A percentile compares a stretch with the other conserved stretches of the same genome.
Conservation (phyloP, 2,888 invertebrate genomes). For the Amblyjoppa proteus region DNA sequence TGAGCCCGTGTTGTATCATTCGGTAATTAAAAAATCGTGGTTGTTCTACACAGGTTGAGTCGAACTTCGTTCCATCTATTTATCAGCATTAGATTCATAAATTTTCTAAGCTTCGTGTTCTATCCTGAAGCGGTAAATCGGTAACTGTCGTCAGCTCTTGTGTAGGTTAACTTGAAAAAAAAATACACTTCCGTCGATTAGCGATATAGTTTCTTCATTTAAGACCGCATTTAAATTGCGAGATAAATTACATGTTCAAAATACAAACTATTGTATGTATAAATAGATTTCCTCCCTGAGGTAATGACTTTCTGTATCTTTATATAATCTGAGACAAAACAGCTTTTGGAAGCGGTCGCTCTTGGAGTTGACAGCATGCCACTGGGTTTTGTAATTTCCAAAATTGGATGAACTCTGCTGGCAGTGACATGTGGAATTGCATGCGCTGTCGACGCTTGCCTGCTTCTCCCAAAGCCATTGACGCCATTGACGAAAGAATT, state of each 20-base stretch:
- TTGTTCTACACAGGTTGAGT: not conserved
- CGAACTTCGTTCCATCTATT: not conserved
- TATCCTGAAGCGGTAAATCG: slow-evolving; percentile 1
- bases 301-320: not conserved
- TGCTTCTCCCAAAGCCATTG: not conserved
- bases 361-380: slow-evolving; percentile 69
- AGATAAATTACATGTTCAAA: not conserved
- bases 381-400: slow-evolving; percentile 78
- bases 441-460: not conserved
- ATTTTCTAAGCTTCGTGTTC: not conserved
- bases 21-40: not conserved
- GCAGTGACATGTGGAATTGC: slow-evolving; percentile 75
- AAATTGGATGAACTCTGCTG: slow-evolving; percentile 78
- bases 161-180: slow-evolving; percentile 37
- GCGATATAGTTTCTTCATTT: not conserved
- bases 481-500: not conserved
- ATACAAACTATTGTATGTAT: not conserved
- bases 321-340: slow-evolving; percentile 29
- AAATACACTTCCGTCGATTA: not conserved
- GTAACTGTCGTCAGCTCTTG: not conserved
- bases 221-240: not conserved
- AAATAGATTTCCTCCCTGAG: not conserved
- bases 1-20: not conserved
- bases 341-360: slow-evolving; percentile 56
- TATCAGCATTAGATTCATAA: not conserved